Conservation (phyloP, 2,113 vertebrate genomes). For the Myiozetetes cayanensis region DNA sequence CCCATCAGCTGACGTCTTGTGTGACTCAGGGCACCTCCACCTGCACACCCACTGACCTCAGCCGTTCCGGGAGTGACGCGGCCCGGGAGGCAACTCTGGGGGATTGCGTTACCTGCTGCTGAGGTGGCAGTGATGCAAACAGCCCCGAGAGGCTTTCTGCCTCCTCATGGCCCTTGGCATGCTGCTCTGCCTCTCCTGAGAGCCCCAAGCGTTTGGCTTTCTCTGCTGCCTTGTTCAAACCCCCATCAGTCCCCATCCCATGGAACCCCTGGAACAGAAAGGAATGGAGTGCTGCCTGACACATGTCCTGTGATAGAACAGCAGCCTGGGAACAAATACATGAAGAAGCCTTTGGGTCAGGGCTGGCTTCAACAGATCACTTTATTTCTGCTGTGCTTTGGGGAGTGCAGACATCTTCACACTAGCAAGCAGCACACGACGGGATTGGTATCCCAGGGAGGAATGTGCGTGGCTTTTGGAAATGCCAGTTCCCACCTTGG, state of each 20-base stretch:
- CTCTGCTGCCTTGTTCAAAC: not conserved
- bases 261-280: not conserved
- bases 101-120: constrained; percentile 19
- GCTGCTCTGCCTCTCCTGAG: not conserved
- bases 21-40: constrained; percentile 57
- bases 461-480: not conserved
- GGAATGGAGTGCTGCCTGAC: not conserved
- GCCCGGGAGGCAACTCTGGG: not conserved
- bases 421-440: not conserved
- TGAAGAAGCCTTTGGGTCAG: not conserved
- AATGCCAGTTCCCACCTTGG: not conserved
- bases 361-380: not conserved
- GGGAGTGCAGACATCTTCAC: not conserved
- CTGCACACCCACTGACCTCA: constrained; percentile 44
- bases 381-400: constrained; percentile 8
- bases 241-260: not conserved
- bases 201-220: not conserved
- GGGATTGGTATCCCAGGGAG: not conserved
- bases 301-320: not conserved
- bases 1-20: constrained; percentile 9
- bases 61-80: constrained; percentile 48
- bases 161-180: not conserved
- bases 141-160: not conserved
- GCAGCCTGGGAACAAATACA: not conserved
- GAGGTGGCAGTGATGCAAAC: constrained; percentile 34